Conservation (phyloP, 1,140 invertebrate genomes). For the Drosophila nebulosa region DNA sequence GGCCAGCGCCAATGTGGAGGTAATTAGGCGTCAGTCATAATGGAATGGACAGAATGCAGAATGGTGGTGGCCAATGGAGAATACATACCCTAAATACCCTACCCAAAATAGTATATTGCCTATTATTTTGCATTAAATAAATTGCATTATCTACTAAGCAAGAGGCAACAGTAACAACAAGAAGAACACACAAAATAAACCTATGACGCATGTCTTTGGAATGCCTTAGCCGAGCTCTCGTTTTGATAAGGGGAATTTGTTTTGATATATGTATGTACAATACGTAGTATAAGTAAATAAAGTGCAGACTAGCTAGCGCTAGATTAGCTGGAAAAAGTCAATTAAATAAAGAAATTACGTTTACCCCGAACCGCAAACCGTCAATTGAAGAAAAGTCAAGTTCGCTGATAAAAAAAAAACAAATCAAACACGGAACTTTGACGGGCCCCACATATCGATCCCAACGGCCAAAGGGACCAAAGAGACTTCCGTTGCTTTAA, state of each 20-base stretch:
- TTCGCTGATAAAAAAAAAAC: not conserved
- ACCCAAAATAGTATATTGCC: not conserved
- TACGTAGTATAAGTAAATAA: constrained; percentile 11
- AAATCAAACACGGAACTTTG: not conserved
- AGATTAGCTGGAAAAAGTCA: constrained; percentile 22
- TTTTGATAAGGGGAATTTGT: constrained; percentile 5
- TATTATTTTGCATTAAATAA: not conserved
- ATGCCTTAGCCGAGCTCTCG: not conserved
- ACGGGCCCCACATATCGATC: not conserved
- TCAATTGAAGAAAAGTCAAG: constrained; percentile 16
- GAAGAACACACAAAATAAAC: not conserved
- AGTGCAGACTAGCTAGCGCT: not conserved
- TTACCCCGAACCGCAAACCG: not conserved
- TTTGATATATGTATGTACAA: not conserved
- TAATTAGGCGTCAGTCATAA: constrained; percentile 27
- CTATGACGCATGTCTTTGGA: constrained; percentile 3
- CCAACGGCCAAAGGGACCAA: too few species aligned
- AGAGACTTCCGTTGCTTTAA: too few species aligned
- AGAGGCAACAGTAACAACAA: not conserved
- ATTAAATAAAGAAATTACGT: constrained; percentile 63
- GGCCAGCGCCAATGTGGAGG: constrained; percentile 48
- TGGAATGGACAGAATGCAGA: not conserved
- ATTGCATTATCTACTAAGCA: constrained; percentile 2
- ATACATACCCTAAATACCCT: not conserved
- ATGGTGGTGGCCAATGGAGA: not conserved